Evolutionary conservation across 2,888 invertebrate species (phyloP).

Genomic region (Leptopilina syphax): DNA sequence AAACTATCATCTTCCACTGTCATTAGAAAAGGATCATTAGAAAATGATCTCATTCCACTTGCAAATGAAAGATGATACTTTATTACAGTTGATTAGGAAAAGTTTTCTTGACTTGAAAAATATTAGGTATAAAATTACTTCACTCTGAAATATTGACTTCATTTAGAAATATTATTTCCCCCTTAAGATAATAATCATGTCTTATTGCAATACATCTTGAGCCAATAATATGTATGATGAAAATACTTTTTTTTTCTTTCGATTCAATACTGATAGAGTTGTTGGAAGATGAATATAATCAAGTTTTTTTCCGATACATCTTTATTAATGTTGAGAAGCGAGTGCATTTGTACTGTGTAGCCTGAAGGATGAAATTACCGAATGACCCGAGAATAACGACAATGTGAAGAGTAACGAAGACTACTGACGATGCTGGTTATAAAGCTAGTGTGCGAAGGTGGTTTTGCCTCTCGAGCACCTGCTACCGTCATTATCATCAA

Average conservation of each 20-base stretch:
- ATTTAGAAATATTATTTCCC: too few species aligned
- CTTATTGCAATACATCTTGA: not conserved
- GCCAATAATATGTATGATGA: not conserved
- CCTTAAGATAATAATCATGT: too few species aligned
- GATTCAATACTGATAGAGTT: constrained; percentile 3
- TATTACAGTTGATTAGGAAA: too few species aligned
- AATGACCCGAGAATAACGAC: constrained; percentile 62
- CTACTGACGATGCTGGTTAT: constrained; percentile 43
- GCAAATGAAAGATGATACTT: too few species aligned
- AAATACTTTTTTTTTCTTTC: not conserved
- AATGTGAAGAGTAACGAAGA: constrained; percentile 54
- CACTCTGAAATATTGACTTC: too few species aligned
- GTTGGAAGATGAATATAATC: constrained; percentile 10
- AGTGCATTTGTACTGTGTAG: constrained; percentile 45
- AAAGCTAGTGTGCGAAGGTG: constrained; percentile 68
- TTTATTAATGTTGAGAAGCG: constrained; percentile 19
- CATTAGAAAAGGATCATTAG: too few species aligned
- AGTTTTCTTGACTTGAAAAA: too few species aligned
- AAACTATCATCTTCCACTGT: too few species aligned
- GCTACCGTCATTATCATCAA: constrained; percentile 73
- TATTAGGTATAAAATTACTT: too few species aligned
- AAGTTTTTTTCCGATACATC: constrained; percentile 13
- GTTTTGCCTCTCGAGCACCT: constrained; percentile 71
- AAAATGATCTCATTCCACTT: too few species aligned
- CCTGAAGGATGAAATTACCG: constrained; percentile 66